Conservation (phyloP, 2,113 vertebrate species). For the Oreocharis arfaki region DNA sequence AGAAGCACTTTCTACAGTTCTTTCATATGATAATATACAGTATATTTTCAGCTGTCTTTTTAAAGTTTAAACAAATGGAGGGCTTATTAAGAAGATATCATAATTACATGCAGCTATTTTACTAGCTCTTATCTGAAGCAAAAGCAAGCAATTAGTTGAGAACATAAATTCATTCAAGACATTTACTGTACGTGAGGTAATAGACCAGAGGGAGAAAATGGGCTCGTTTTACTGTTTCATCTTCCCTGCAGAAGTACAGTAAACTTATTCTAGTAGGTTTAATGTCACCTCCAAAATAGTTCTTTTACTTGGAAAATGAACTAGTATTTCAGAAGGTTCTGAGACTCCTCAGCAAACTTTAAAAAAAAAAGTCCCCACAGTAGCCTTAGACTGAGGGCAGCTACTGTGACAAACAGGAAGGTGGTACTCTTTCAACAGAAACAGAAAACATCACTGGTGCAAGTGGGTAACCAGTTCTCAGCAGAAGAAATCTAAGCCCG, state of each 20-base stretch:
- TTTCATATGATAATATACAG: slow-evolving; percentile 71
- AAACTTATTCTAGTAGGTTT: neutral
- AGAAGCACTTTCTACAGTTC: slow-evolving; percentile 39
- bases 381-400: neutral
- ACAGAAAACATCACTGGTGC: rapidly evolving
- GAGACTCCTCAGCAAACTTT: neutral
- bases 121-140: slow-evolving; percentile 62
- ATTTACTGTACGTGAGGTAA: slow-evolving; percentile 35
- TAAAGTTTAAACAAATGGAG: slow-evolving; percentile 67
- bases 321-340: neutral
- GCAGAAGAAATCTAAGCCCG: neutral
- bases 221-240: neutral
- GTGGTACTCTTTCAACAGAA: neutral
- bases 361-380: neutral
- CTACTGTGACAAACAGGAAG: neutral
- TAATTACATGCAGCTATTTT: slow-evolving; percentile 68
- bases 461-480: neutral
- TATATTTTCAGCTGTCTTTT: slow-evolving; percentile 68
- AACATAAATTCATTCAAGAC: slow-evolving; percentile 58
- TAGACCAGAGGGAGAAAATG: neutral
- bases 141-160: slow-evolving; percentile 68
- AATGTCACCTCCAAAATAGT: neutral
- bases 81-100: slow-evolving; percentile 67
- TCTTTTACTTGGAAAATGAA: neutral
- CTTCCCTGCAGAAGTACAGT: neutral